A percentile compares a stretch with the other conserved stretches of the same genome.
Conservation (phyloP, 2,113 vertebrate species). For the Psophia crepitans region DNA sequence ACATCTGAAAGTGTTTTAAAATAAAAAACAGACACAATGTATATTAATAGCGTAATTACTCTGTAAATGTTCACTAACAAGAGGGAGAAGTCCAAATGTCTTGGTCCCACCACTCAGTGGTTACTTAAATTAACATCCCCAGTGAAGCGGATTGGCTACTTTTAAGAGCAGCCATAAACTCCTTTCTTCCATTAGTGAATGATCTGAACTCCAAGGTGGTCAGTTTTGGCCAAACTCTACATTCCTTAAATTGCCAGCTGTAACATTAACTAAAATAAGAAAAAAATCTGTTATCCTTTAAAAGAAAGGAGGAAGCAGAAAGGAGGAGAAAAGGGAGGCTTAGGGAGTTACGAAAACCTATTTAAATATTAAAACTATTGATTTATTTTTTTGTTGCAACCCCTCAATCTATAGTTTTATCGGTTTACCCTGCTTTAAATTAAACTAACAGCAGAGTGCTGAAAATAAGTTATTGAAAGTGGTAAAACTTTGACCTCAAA, state of each 20-base stretch:
- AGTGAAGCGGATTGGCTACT: not conserved
- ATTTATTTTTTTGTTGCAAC: constrained; percentile 51
- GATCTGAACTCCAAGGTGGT: not conserved
- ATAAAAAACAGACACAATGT: not conserved
- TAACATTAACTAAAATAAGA: not conserved
- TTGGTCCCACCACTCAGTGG: not conserved
- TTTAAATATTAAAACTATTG: constrained; percentile 36
- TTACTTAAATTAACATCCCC: not conserved
- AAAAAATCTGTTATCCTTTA: not conserved
- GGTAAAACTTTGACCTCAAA: constrained; percentile 37
- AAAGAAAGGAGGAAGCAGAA: not conserved
- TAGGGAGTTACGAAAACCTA: not conserved
- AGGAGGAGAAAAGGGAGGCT: not conserved
- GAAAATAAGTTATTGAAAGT: constrained; percentile 29
- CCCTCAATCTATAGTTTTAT: constrained; percentile 37
- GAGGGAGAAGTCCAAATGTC: not conserved
- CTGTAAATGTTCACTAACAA: not conserved
- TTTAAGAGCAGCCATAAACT: not conserved
- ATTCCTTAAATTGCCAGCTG: not conserved
- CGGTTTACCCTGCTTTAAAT: constrained; percentile 49
- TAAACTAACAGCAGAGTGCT: constrained; percentile 13
- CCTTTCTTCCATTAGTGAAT: not conserved
- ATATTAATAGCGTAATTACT: not conserved
- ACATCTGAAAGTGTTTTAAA: not conserved
- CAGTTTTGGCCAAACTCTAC: not conserved